These are phyloP conservation scores for Armadillidium nasatum DNA, from an alignment of 1,140 invertebrate genomes.

Conservation along the genomic window DNA sequence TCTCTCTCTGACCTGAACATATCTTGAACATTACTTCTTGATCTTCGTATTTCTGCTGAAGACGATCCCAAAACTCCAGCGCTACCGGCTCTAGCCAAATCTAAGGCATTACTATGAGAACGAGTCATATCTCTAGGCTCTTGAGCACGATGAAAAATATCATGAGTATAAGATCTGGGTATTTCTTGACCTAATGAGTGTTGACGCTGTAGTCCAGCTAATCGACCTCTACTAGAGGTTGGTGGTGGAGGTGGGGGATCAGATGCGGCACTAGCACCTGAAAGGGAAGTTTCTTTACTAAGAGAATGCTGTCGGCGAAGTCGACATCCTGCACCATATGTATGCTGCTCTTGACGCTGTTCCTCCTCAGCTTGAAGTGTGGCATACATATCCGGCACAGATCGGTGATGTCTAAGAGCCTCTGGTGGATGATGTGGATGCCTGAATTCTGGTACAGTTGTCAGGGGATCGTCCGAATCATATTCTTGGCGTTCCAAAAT, in stretches of 20 bases:
- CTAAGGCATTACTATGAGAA: constrained; percentile 41
- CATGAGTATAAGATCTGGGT: constrained; percentile 37
- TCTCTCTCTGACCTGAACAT: constrained; percentile 33
- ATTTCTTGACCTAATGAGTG: constrained; percentile 43
- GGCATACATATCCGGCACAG: constrained; percentile 44
- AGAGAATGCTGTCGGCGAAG: constrained; percentile 41
- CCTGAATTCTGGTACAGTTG: constrained; percentile 16
- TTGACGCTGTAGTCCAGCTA: constrained; percentile 38
- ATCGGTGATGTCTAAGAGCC: constrained; percentile 37
- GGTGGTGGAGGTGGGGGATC: constrained; percentile 36
- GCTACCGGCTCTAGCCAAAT: constrained; percentile 38
- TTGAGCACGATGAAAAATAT: constrained; percentile 25
- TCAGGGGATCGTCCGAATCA: constrained; percentile 26
- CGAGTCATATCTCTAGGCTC: constrained; percentile 36
- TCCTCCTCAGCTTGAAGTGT: constrained; percentile 38
- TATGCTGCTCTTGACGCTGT: constrained; percentile 39
- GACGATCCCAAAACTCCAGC: constrained; percentile 29
- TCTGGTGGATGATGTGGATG: constrained; percentile 31
- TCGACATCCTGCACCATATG: constrained; percentile 40
- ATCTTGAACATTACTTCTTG: constrained; percentile 28
- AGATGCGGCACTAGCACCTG: constrained; percentile 37
- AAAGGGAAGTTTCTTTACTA: constrained; percentile 37
- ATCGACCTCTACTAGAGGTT: constrained; percentile 30
- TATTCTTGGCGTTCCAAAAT: constrained; percentile 39
- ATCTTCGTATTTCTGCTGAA: constrained; percentile 35